Conservation (phyloP, 2,113 vertebrate species). For the Helogale parvula region DNA sequence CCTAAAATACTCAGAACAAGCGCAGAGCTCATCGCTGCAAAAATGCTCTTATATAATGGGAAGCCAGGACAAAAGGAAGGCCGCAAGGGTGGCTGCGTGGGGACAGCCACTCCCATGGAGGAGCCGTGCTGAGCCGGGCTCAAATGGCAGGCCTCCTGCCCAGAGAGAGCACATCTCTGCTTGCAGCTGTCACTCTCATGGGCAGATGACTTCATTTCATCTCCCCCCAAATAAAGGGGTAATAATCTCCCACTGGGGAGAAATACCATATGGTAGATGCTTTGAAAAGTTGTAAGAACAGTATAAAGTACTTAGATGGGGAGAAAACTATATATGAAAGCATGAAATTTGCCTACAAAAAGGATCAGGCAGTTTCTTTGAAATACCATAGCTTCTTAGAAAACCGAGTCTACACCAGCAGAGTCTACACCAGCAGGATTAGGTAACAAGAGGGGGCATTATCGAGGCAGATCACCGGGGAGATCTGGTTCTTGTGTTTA, state of each 20-base stretch:
- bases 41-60: slow-evolving; percentile 69
- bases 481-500: slow-evolving; percentile 56
- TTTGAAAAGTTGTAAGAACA: slow-evolving; percentile 75
- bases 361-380: slow-evolving; percentile 64
- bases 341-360: slow-evolving; percentile 71
- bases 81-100: not conserved
- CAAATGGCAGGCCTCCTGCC: not conserved
- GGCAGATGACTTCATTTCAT: slow-evolving; percentile 77
- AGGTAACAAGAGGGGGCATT: slow-evolving; percentile 56
- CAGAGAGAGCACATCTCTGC: not conserved
- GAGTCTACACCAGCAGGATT: slow-evolving; percentile 22
- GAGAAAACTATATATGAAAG: slow-evolving; percentile 43
- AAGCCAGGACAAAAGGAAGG: not conserved
- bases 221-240: slow-evolving; percentile 38
- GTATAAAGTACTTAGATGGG: slow-evolving; percentile 49
- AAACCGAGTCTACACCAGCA: not conserved
- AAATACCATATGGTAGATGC: slow-evolving; percentile 71
- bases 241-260: slow-evolving; percentile 68
- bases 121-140: not conserved
- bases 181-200: slow-evolving; percentile 71
- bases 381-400: slow-evolving; percentile 68
- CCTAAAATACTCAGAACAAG: slow-evolving; percentile 79
- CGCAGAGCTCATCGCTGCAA: slow-evolving; percentile 60
- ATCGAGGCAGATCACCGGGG: not conserved
- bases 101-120: not conserved